A percentile compares a stretch with the other conserved stretches of the same genome.
These are phyloP conservation scores for Microplitis manilae DNA, from an alignment of 2,888 invertebrate species.

Conservation along the genomic window DNA sequence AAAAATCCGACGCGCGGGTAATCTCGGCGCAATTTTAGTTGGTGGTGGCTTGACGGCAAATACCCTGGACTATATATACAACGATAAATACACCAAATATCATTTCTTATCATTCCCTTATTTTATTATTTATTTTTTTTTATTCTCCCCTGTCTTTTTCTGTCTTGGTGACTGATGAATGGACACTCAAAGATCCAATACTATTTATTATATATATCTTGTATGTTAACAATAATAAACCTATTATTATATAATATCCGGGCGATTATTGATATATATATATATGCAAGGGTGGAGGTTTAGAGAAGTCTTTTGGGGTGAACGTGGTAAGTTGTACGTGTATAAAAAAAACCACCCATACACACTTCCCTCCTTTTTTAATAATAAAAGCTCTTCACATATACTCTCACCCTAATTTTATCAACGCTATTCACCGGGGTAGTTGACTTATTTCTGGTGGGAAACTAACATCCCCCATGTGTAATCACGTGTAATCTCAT, in stretches of 20 bases:
- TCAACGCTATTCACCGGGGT: slow-evolving; percentile 34
- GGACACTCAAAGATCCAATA: too few relatives aligned
- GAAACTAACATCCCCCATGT: slow-evolving; percentile 63
- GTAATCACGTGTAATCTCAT: slow-evolving; percentile 66
- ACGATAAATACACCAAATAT: slow-evolving; percentile 52
- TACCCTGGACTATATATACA: not conserved
- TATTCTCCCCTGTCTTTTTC: slow-evolving; percentile 22
- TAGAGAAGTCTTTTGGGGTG: not conserved
- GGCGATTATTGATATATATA: not conserved
- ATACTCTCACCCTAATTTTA: slow-evolving; percentile 58
- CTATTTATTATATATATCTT: too few relatives aligned
- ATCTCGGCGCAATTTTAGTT: slow-evolving; percentile 53
- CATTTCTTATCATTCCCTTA: slow-evolving; percentile 39
- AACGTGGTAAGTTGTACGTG: too few relatives aligned
- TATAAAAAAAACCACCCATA: too few relatives aligned
- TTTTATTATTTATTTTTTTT: slow-evolving; percentile 39
- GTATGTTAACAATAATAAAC: too few relatives aligned
- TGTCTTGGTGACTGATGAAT: not conserved
- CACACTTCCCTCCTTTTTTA: slow-evolving; percentile 18
- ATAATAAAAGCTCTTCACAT: not conserved
- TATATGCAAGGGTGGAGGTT: slow-evolving; percentile 9
- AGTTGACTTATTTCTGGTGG: slow-evolving; percentile 56
- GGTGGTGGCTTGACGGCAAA: not conserved
- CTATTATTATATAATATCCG: not conserved
- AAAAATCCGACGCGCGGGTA: slow-evolving; percentile 65